A percentile compares a stretch with the other conserved stretches of the same genome.
phyloP scores from a whole-genome alignment of 2,888 invertebrate genomes.

The Rhyacophila evoluta region DNA sequence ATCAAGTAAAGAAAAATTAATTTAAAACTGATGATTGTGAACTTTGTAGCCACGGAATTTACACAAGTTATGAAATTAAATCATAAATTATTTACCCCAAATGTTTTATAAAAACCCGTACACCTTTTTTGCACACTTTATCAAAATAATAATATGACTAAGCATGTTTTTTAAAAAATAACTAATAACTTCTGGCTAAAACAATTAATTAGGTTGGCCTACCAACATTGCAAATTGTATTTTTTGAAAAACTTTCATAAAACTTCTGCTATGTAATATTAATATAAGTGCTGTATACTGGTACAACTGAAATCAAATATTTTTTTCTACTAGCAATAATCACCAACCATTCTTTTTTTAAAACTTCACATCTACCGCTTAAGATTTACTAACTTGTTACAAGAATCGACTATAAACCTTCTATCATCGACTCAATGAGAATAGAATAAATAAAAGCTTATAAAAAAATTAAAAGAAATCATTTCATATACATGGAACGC shows the following conservation, averaged over 20 bases:
- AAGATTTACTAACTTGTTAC: too few relatives aligned
- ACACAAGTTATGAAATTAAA: conserved; percentile 39
- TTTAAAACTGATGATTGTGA: neutral
- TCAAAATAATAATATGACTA: neutral
- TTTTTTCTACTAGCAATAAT: too few relatives aligned
- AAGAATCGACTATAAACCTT: too few relatives aligned
- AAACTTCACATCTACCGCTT: too few relatives aligned
- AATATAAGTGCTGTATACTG: neutral
- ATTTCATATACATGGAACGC: too few relatives aligned
- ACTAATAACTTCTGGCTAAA: neutral
- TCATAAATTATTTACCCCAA: conserved; percentile 25
- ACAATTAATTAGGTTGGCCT: conserved; percentile 33
- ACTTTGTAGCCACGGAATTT: conserved; percentile 32
- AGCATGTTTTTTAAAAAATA: conserved; percentile 35
- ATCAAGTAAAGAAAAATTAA: too few relatives aligned
- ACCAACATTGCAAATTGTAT: conserved; percentile 39
- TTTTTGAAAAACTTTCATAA: conserved; percentile 42
- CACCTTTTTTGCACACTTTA: conserved; percentile 41
- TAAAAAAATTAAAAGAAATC: too few relatives aligned
- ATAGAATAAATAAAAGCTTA: too few relatives aligned
- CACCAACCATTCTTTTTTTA: too few relatives aligned
- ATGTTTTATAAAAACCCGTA: conserved; percentile 27
- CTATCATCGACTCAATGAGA: too few relatives aligned
- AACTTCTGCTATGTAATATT: conserved; percentile 26
- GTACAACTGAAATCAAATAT: neutral